Conservation (phyloP, 2,888 invertebrate species). For the Timandra comae region DNA sequence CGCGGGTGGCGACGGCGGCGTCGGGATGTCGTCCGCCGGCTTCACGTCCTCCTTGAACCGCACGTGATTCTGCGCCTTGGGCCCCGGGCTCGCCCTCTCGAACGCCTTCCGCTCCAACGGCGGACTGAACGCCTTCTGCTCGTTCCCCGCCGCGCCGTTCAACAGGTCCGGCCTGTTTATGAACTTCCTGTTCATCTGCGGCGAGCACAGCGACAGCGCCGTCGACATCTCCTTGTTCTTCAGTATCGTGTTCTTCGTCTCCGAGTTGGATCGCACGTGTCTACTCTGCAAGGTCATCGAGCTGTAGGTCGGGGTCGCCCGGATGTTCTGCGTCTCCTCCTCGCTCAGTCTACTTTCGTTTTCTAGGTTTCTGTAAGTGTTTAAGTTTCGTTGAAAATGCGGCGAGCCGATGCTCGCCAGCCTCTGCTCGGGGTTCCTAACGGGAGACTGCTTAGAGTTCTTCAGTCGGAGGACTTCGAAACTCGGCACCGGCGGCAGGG, state of each 20-base stretch:
- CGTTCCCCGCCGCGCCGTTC: constrained; percentile 58
- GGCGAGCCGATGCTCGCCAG: constrained; percentile 80
- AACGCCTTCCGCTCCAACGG: constrained; percentile 56
- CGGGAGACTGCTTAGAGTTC: constrained; percentile 62
- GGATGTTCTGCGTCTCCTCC: constrained; percentile 44
- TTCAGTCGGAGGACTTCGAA: constrained; percentile 78
- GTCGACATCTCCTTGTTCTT: constrained; percentile 66
- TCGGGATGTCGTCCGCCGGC: constrained; percentile 54
- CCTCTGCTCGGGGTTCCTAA: constrained; percentile 64
- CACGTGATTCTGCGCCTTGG: constrained; percentile 63
- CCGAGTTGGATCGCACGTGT: constrained; percentile 66
- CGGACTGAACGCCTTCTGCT: constrained; percentile 54
- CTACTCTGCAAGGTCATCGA: constrained; percentile 63
- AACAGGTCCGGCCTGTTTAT: constrained; percentile 61
- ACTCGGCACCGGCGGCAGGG: constrained; percentile 82
- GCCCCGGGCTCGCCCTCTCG: constrained; percentile 46
- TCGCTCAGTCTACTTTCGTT: constrained; percentile 57
- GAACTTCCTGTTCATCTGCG: constrained; percentile 72
- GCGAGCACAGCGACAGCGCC: constrained; percentile 70
- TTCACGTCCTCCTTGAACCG: constrained; percentile 63
- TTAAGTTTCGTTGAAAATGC: constrained; percentile 78
- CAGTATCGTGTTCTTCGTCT: constrained; percentile 65
- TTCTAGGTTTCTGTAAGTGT: constrained; percentile 77
- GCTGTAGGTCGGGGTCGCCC: constrained; percentile 51
- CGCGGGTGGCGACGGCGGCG: constrained; percentile 65